These are phyloP conservation scores for Girardinus metallicus DNA, from an alignment of 2,797 vertebrate species.

Conservation along the genomic window DNA sequence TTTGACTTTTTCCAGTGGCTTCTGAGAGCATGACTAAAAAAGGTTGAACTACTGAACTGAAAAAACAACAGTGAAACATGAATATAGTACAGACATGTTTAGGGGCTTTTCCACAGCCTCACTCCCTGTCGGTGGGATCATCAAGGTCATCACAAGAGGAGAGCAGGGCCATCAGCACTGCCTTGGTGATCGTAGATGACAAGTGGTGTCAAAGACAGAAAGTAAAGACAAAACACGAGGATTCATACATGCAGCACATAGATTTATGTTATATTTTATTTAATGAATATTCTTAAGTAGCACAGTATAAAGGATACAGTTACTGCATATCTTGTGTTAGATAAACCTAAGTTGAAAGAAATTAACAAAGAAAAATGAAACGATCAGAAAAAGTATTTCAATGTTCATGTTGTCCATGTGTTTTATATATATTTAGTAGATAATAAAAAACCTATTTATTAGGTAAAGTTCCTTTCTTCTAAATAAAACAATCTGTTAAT, in stretches of 20 bases:
- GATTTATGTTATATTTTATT: slow-evolving; percentile 22
- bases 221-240: slow-evolving; percentile 9
- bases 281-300: slow-evolving; percentile 13
- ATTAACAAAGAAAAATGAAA: background rate
- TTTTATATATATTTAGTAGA: background rate
- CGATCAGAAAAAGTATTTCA: no score
- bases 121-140: slow-evolving; percentile 49
- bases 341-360: background rate
- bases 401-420: background rate
- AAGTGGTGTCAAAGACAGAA: slow-evolving; percentile 53
- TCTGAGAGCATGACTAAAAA: slow-evolving; percentile 34
- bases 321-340: background rate
- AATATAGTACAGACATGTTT: slow-evolving; percentile 42
- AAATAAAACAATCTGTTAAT: background rate
- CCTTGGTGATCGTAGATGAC: slow-evolving; percentile 56
- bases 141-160: slow-evolving; percentile 63
- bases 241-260: slow-evolving; percentile 23
- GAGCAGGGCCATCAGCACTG: slow-evolving; percentile 37
- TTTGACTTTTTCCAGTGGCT: slow-evolving; percentile 36
- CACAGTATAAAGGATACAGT: background rate
- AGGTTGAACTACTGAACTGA: slow-evolving; percentile 66
- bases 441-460: background rate
- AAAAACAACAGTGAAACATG: slow-evolving; percentile 31
- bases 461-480: background rate
- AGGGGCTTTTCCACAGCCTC: slow-evolving; percentile 48